Evolutionary conservation across 2,113 vertebrate species (phyloP), one percentile per base, ranked within the genome.

Genomic region (Fulica atra): DNA sequence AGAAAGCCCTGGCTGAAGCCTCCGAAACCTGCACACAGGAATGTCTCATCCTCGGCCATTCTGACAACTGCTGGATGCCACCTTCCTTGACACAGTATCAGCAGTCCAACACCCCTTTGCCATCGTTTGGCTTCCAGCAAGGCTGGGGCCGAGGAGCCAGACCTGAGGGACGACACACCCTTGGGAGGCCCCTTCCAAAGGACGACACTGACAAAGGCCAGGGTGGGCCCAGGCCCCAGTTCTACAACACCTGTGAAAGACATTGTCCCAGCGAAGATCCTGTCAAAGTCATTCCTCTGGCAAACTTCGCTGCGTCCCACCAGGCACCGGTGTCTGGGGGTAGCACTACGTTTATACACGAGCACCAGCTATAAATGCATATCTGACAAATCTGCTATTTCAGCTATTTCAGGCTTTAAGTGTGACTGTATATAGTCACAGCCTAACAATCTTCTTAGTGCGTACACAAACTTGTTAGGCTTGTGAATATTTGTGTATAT

Each of bases 41-140:
- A 97, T 99, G 99, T 92, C 98, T 99, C 92, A 99, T 99, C 97
- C 98, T 99, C 26, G 99, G 99, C 95, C 99, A 99, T 95, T 99
- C 99, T 17, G 99, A 99, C 98, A 99, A 98, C 98, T 99, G 99
- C 97, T 99, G 99, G 99, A 99, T 99, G 99, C 99, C 99, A 23
- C 98, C 98, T 44, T 98, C 98, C 3, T 91, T 99, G 98, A 97
- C 98, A 87, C 98, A 98, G 89, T 98, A 98, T 72, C 98, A 98
- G 92, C 97, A 98, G 92, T 96, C 98, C 83, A 90, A 96, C 96
- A 70, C 93, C 42, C 86, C 97, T n/a, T 96, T 99, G 96, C 96
- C 98, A 10, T 97, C 98, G 0, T 98, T 99, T 28, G 97, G 98
- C 95, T 98, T 99, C 96, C 99, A 99, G 94, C 98, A 98, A 72